phyloP scores from a whole-genome alignment of 2,797 vertebrate genomes.

The Tangara arthus region DNA sequence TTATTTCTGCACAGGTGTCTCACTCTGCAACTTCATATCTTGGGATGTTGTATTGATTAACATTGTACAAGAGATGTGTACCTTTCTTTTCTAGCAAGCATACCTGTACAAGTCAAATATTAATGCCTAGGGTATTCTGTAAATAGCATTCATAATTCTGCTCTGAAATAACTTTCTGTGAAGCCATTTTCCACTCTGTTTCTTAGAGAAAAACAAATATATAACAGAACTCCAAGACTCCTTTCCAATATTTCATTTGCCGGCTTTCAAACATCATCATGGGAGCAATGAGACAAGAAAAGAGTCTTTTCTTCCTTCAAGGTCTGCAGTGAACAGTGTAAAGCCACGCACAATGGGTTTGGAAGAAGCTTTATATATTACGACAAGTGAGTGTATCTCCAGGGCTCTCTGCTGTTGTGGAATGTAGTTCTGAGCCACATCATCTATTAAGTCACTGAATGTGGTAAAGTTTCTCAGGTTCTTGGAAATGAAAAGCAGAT shows the following conservation, averaged over 20 bases:
- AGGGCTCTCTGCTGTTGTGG: slow-evolving; percentile 48
- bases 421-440: slow-evolving; percentile 32
- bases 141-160: slow-evolving; percentile 39
- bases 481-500: slow-evolving; percentile 15
- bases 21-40: background rate
- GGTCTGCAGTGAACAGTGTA: slow-evolving; percentile 34
- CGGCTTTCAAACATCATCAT: slow-evolving; percentile 25
- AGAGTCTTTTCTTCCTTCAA: slow-evolving; percentile 53
- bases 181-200: slow-evolving; percentile 50
- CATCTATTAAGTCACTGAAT: slow-evolving; percentile 39
- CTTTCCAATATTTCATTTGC: slow-evolving; percentile 54
- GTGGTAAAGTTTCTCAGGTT: slow-evolving; percentile 29
- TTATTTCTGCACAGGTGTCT: background rate
- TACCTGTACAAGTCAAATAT: slow-evolving; percentile 39
- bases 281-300: slow-evolving; percentile 67
- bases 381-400: slow-evolving; percentile 57
- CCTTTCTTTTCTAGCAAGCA: background rate
- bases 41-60: slow-evolving; percentile 20
- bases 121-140: slow-evolving; percentile 32
- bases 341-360: slow-evolving; percentile 23
- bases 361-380: slow-evolving; percentile 54
- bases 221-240: background rate
- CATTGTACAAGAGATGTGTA: background rate
- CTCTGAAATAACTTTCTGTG: slow-evolving; percentile 32
- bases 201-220: slow-evolving; percentile 58